Conservation (phyloP, 2,113 vertebrate genomes). For the Origma solitaria region DNA sequence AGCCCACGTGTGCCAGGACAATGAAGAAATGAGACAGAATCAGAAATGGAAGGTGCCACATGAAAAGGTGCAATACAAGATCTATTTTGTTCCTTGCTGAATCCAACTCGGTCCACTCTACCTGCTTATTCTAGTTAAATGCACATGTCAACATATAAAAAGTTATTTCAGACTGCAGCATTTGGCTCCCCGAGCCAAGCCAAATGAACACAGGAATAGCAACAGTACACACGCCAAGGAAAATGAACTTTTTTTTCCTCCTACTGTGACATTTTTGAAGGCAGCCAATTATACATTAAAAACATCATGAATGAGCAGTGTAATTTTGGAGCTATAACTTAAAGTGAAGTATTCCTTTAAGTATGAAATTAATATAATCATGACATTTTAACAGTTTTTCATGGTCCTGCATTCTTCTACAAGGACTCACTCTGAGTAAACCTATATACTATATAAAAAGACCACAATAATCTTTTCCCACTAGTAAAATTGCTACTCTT, state of each 20-base stretch:
- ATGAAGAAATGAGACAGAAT: neutral
- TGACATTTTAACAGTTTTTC: constrained; percentile 47
- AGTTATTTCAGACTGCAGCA: constrained; percentile 60
- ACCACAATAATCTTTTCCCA: constrained; percentile 52
- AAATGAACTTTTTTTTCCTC: constrained; percentile 54
- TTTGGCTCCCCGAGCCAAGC: constrained; percentile 39
- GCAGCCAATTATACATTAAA: constrained; percentile 62
- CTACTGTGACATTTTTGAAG: constrained; percentile 65
- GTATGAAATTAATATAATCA: constrained; percentile 49
- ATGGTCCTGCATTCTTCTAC: constrained; percentile 18
- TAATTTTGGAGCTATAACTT: constrained; percentile 53
- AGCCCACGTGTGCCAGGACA: rapidly evolving
- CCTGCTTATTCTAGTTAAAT: constrained; percentile 45
- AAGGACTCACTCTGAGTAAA: constrained; percentile 20
- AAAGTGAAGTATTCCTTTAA: constrained; percentile 56
- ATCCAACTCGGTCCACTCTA: constrained; percentile 1
- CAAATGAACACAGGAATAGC: constrained; percentile 64
- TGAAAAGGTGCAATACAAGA: constrained; percentile 4
- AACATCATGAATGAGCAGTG: constrained; percentile 67
- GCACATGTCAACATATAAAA: constrained; percentile 60
- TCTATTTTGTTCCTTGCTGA: constrained; percentile 16
- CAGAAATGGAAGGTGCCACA: neutral
- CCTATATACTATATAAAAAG: constrained; percentile 31
- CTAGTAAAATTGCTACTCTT: constrained; percentile 46
- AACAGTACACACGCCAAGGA: constrained; percentile 49